phyloP scores from a whole-genome alignment of 2,797 vertebrate genomes.

The Darevskia nairensis region DNA sequence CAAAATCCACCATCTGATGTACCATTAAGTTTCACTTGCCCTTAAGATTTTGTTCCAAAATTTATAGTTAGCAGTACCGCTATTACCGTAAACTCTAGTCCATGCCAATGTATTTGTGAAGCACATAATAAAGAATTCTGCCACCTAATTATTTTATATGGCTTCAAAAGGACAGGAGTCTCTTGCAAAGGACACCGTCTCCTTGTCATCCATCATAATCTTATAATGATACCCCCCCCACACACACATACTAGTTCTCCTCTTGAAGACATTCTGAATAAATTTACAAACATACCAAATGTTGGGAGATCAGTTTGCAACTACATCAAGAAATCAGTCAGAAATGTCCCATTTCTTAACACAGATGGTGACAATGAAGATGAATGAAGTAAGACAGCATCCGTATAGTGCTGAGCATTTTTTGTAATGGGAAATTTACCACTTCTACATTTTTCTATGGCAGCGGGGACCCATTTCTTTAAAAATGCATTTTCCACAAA shows the following conservation, averaged over 20 bases:
- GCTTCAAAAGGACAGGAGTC: neutral
- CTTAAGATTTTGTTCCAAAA: neutral
- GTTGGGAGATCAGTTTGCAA: neutral
- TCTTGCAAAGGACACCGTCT: neutral
- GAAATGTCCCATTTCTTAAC: neutral
- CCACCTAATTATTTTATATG: slow-evolving; percentile 5
- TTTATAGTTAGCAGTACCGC: neutral
- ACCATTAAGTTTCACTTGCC: neutral
- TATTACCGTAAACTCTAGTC: neutral
- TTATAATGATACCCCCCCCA: neutral
- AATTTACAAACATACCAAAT: neutral
- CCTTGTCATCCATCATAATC: neutral
- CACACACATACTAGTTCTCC: neutral
- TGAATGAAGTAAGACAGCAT: too few relatives aligned
- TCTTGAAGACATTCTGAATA: neutral
- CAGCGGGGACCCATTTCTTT: neutral
- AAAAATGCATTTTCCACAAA: too few relatives aligned
- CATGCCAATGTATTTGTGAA: neutral
- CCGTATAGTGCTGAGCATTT: too few relatives aligned
- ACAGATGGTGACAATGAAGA: neutral
- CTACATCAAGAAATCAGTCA: too few relatives aligned
- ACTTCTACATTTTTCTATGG: too few relatives aligned
- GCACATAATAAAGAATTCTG: neutral
- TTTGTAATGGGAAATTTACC: too few relatives aligned
- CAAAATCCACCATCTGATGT: neutral